Base-by-base conservation (phyloP, 2,888 invertebrate genomes). In the Zaprionus obscuricornis region DNA sequence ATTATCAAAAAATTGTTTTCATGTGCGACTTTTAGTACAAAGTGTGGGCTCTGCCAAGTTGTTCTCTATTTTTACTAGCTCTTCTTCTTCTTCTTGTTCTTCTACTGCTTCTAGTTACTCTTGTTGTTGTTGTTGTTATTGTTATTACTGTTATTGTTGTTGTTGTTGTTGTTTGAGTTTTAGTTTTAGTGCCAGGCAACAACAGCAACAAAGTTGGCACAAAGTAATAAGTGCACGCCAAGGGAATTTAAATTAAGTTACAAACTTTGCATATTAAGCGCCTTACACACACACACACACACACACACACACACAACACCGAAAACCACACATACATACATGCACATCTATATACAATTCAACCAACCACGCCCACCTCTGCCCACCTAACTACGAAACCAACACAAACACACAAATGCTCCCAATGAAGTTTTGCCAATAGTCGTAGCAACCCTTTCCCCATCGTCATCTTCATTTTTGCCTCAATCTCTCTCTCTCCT, bases 241-340 rank as follows among this genome's bases (percentile, higher is more conserved):
- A 69, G 70, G 71, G 71, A 83, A 79, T 81, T 76, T 81, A 72
- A 76, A 78, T 81, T 66, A 81, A 84, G 77, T 77, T 81, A 65
- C 73, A 75, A 77, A 83, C 62, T 83, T 66, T 76, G 66, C 72
- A 72, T 74, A 71, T 73, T 69, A 69, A 73, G 69, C 69, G 69
- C 74, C 69, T 69, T 67, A 62, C 39, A 57, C 45, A 52, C 34
- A 13, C n/a, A n/a, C n/a, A n/a, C n/a, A 40, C 16, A 14, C 39
- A 20, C 22, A 20, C 34, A 26, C 2, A 14, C 20, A 5, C 4
- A 13, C 46, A 5, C 16, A 1, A 2, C 7, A 5, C 13, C 6
- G 34, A 26, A n/a, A 29, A 3, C 4, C 24, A n/a, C 40, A n/a
- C 8, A 37, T 22, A 8, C 29, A 8, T 6, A 8, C 29, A n/a